Conservation (phyloP, 2,888 invertebrate genomes). For the Proisotoma minuta region DNA sequence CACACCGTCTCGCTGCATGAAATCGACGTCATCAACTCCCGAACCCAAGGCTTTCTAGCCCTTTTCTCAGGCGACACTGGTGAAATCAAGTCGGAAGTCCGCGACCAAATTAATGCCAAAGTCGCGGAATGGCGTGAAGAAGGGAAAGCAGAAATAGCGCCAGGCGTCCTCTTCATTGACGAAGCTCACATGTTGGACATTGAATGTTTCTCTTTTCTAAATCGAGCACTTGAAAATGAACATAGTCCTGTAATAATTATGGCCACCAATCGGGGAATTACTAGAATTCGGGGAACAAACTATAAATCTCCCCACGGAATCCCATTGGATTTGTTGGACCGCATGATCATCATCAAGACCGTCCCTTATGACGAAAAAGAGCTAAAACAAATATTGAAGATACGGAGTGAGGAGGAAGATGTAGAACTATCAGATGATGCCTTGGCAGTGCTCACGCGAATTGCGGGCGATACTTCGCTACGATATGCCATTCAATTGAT, state of each 20-base stretch:
- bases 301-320: constrained; percentile 90
- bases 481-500: constrained; percentile 97
- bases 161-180: constrained; percentile 94
- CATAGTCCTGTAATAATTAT: constrained; percentile 97
- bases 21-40: constrained; percentile 97
- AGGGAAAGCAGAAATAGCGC: constrained; percentile 97
- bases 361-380: constrained; percentile 82
- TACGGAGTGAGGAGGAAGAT: constrained; percentile 91
- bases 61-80: constrained; percentile 99
- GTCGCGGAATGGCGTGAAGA: constrained; percentile 99
- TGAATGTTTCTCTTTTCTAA: constrained; percentile 97
- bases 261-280: constrained; percentile 96
- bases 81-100: constrained; percentile 93
- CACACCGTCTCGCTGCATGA: constrained; percentile 99
- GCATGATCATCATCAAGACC: constrained; percentile 91
- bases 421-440: constrained; percentile 91
- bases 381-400: constrained; percentile 79
- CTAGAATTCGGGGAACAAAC: constrained; percentile 71
- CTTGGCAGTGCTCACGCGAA: constrained; percentile 80
- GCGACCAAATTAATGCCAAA: constrained; percentile 96
- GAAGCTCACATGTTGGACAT: constrained; percentile 99
- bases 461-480: constrained; percentile 87
- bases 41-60: constrained; percentile 95
- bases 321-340: constrained; percentile 90
- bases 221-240: constrained; percentile 93